phyloP scores from a whole-genome alignment of 2,113 vertebrate species.

The Canis aureus region DNA sequence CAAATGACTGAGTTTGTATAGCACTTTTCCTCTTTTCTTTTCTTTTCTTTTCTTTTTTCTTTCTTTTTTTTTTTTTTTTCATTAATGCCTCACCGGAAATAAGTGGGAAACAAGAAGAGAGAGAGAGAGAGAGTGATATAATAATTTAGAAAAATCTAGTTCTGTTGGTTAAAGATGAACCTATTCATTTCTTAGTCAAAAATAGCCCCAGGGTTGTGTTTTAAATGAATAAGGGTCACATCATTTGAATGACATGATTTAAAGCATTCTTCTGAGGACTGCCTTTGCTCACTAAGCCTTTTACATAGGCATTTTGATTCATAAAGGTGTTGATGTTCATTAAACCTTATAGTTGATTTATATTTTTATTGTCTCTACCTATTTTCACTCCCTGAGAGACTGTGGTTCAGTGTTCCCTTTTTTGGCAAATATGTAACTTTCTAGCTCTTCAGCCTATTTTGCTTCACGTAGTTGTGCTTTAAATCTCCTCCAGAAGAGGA shows the following conservation, averaged over 20 bases:
- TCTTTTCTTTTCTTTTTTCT: neutral
- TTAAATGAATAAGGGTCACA: neutral
- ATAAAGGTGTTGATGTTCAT: constrained; percentile 18
- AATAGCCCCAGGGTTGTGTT: constrained; percentile 29
- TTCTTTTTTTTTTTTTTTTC: neutral
- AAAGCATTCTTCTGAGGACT: neutral
- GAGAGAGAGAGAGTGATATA: neutral
- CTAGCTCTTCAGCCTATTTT: constrained; percentile 49
- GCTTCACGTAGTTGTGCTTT: constrained; percentile 33
- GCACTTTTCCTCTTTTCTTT: neutral
- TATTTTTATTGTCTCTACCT: constrained; percentile 73
- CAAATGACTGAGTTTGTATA: neutral
- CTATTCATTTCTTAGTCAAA: neutral
- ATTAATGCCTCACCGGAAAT: neutral
- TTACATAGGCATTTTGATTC: constrained; percentile 28
- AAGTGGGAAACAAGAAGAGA: neutral
- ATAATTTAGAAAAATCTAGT: constrained; percentile 30
- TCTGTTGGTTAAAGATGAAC: constrained; percentile 22
- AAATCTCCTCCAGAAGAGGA: constrained; percentile 51
- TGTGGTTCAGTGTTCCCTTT: constrained; percentile 45
- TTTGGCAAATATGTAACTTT: constrained; percentile 49
- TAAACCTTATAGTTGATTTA: constrained; percentile 16
- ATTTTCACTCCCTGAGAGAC: constrained; percentile 61
- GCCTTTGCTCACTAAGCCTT: neutral
- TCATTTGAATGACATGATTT: neutral